Evolutionary conservation across 2,888 invertebrate genomes (phyloP), one percentile per base, ranked within the genome.

Genomic region (Flabesymbios commensalis): DNA sequence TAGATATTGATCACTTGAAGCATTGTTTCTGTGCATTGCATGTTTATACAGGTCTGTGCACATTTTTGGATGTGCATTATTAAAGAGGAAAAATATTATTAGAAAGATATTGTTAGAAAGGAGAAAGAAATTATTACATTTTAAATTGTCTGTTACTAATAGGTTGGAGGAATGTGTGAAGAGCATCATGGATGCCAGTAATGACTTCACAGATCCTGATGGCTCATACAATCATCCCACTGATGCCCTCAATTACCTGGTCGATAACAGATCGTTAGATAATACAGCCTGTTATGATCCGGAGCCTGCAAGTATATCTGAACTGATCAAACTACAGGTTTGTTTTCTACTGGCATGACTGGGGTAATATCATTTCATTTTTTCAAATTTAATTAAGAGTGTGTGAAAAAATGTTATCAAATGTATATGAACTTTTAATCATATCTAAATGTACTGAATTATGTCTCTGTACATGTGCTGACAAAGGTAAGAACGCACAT

Each of bases 221-320:
- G 3, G 36, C 19, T 41, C 51, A 22, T 75, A 73, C 60, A 62
- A 71, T 4, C 72, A 74, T 14, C 77, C 79, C 4, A 72, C 71
- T 55, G 78, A 78, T 63, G 77, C 75, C 17, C 64, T 79, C 5
- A 63, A 71, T 1, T 70, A 74, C 59, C 74, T 78, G 71, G 68
- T 74, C 22, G 74, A 75, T 58, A 72, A 70, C 45, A 74, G 75
- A 59, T 66, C 73, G 24, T 64, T 79, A 57, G 78, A 79, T 66
- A 78, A 79, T 58, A 74, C 75, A 32, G 74, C 76, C 1, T 79
- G 79, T 60, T 78, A 77, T 60, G 79, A 79, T 57, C 78, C 78
- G 4, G 77, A 78, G 31, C 61, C 72, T n/a, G 78, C 76, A 28
- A 75, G 76, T 52, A 71, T 78, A 19, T 69, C 73, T 10, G 72